A percentile compares a stretch with the other conserved stretches of the same genome.
Conservation (phyloP, 2,888 invertebrate genomes). For the Diarsia dahlii region DNA sequence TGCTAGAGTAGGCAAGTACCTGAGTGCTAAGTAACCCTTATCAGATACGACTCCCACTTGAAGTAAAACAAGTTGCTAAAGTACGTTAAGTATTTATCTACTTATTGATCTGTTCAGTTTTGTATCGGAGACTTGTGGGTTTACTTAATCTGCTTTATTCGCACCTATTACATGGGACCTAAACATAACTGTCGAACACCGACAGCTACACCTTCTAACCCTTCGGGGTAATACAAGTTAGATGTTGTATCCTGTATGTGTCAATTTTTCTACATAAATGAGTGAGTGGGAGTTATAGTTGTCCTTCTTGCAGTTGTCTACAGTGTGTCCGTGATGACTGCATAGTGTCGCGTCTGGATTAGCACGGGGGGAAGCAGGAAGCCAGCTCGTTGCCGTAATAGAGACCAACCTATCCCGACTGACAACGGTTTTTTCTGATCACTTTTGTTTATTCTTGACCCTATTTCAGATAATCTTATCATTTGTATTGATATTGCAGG, state of each 20-base stretch:
- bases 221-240: background rate
- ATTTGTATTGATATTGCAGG: background rate
- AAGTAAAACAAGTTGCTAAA: conserved; percentile 23
- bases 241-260: background rate
- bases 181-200: background rate
- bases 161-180: background rate
- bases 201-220: background rate
- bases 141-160: background rate
- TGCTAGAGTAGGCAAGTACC: background rate
- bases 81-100: conserved; percentile 23
- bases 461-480: background rate
- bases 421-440: background rate
- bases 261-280: no score
- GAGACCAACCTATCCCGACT: background rate
- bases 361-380: conserved; percentile 15
- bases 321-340: background rate
- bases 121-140: background rate
- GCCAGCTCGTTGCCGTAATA: conserved; percentile 8
- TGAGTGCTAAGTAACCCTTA: background rate
- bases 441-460: conserved; percentile 6
- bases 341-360: conserved; percentile 19
- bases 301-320: conserved; percentile 12
- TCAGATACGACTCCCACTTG: background rate
- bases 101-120: conserved; percentile 30
- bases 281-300: background rate